These are phyloP conservation scores for Odocoileus hemionus DNA, from an alignment of 2,113 vertebrate species.

Conservation along the genomic window DNA sequence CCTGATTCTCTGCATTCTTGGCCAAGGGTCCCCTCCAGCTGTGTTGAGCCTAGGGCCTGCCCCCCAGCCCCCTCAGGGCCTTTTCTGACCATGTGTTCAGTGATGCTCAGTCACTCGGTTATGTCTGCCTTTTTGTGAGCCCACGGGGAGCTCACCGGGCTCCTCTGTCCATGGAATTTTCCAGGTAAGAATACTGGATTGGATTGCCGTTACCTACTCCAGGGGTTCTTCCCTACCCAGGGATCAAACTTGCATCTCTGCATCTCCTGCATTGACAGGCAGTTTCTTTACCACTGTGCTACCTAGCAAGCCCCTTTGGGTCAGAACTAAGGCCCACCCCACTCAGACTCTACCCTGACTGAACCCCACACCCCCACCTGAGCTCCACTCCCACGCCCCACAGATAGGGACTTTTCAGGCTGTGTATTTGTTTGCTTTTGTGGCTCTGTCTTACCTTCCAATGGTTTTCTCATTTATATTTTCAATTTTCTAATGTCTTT, in stretches of 20 bases:
- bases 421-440: neutral
- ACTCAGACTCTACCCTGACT: neutral
- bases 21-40: neutral
- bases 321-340: neutral
- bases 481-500: neutral
- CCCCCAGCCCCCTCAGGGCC: neutral
- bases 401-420: neutral
- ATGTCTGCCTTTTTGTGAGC: neutral
- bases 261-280: neutral
- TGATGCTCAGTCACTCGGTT: neutral
- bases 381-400: neutral
- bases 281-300: neutral
- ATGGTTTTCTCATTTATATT: neutral
- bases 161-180: neutral
- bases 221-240: neutral
- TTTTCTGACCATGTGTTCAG: rapidly evolving
- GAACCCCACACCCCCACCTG: neutral
- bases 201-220: neutral
- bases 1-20: neutral
- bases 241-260: neutral
- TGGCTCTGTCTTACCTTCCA: neutral
- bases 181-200: neutral
- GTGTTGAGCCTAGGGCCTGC: neutral
- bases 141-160: neutral
- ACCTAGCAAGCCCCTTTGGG: neutral